Evolutionary conservation across 2,888 invertebrate species (phyloP).

Genomic region (Agapostemon virescens): DNA sequence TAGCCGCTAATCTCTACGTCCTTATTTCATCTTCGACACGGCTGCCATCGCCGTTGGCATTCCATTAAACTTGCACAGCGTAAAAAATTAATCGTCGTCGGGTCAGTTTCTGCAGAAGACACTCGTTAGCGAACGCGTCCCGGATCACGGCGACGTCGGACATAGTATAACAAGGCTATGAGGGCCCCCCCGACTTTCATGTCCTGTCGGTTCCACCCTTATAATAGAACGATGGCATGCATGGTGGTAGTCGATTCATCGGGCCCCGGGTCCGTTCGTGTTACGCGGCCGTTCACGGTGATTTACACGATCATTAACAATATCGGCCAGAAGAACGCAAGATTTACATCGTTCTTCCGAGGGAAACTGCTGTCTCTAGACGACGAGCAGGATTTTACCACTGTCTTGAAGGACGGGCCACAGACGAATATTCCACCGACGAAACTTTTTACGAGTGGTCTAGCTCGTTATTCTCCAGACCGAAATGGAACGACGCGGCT

Average conservation of each 20-base stretch:
- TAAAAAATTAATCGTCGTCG: conserved; percentile 63
- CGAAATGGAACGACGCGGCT: conserved; percentile 53
- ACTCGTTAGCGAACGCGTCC: conserved; percentile 60
- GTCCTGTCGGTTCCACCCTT: conserved; percentile 59
- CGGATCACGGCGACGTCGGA: conserved; percentile 58
- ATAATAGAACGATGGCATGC: conserved; percentile 49
- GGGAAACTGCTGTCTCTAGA: conserved; percentile 57
- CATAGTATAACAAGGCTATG: conserved; percentile 58
- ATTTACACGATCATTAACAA: conserved; percentile 75
- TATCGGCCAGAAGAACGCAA: conserved; percentile 54
- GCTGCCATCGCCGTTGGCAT: conserved; percentile 60
- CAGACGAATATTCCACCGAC: conserved; percentile 35
- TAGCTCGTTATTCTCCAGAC: conserved; percentile 57
- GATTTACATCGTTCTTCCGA: conserved; percentile 63
- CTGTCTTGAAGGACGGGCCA: conserved; percentile 22
- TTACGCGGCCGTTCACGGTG: conserved; percentile 68
- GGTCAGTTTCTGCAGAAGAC: conserved; percentile 53
- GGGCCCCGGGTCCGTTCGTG: conserved; percentile 53
- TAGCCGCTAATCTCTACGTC: conserved; percentile 55
- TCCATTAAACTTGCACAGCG: conserved; percentile 55
- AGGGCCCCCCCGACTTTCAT: conserved; percentile 36
- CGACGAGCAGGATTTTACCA: conserved; percentile 32
- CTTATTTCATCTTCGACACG: conserved; percentile 59
- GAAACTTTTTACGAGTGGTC: conserved; percentile 64
- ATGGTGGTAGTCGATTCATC: conserved; percentile 63